These are phyloP conservation scores for Bufotes viridis DNA, from an alignment of 2,797 vertebrate species.

Conservation along the genomic window DNA sequence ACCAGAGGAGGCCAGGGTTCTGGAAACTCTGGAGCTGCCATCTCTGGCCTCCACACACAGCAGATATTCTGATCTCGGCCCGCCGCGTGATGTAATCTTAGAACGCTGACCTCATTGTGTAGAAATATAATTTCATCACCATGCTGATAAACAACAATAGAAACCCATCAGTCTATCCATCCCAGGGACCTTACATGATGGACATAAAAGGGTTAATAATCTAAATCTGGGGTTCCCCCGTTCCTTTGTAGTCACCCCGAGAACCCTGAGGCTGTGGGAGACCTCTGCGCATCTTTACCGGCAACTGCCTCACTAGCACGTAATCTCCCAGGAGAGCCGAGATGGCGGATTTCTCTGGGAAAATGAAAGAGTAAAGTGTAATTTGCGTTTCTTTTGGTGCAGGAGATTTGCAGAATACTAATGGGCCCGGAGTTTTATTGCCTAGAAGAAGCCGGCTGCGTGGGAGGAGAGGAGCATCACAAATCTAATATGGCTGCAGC, in stretches of 20 bases:
- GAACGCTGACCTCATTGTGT: neutral
- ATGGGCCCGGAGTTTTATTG: neutral
- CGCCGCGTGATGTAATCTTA: neutral
- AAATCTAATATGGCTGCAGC: neutral
- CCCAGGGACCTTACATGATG: neutral
- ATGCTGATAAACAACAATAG: neutral
- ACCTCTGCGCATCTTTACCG: neutral
- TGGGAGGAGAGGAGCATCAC: constrained; percentile 15
- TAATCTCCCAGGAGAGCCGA: neutral
- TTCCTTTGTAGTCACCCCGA: neutral
- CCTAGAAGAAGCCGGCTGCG: neutral
- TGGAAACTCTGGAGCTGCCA: too few species aligned
- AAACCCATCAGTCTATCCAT: neutral
- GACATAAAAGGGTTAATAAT: neutral
- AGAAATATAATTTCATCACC: neutral
- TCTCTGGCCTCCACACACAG: too few species aligned
- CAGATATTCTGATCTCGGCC: neutral
- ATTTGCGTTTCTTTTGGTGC: neutral
- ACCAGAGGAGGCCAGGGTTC: too few species aligned
- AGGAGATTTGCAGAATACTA: neutral
- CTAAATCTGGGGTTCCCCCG: too few species aligned
- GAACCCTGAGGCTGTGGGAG: neutral
- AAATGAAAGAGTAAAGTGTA: neutral
- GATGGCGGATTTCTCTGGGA: neutral
- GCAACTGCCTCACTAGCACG: neutral